phyloP scores from a whole-genome alignment of 1,140 invertebrate species.

The Cephus cinctus region DNA sequence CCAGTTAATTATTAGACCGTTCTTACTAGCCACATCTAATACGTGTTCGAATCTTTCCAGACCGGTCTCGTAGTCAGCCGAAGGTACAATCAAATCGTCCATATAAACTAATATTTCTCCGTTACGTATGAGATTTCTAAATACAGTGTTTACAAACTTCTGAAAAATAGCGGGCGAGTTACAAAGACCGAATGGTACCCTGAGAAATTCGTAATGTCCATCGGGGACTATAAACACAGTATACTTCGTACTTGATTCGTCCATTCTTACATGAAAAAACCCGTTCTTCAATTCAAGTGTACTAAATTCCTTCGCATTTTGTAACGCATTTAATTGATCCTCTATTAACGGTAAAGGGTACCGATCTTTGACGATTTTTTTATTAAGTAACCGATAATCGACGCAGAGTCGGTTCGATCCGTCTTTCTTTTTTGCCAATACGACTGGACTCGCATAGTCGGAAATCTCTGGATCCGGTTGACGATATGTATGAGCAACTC shows the following conservation, averaged over 20 bases:
- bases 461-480: too few species aligned
- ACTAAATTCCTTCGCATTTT: neutral
- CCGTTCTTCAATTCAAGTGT: too few species aligned
- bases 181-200: slow-evolving; percentile 37
- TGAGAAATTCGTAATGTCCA: slow-evolving; percentile 31
- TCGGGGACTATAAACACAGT: slow-evolving; percentile 36
- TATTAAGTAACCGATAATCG: slow-evolving; percentile 46
- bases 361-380: slow-evolving; percentile 10
- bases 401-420: slow-evolving; percentile 41
- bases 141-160: slow-evolving; percentile 22
- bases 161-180: slow-evolving; percentile 31
- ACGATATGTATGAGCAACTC: too few species aligned
- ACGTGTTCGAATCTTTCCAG: slow-evolving; percentile 6
- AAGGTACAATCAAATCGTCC: slow-evolving; percentile 35
- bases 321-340: slow-evolving; percentile 3
- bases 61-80: slow-evolving; percentile 15
- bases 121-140: slow-evolving; percentile 16
- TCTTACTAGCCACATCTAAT: neutral
- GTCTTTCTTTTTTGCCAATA: slow-evolving; percentile 48
- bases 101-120: slow-evolving; percentile 27
- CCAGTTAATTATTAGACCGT: neutral
- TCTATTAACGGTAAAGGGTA: slow-evolving; percentile 7
- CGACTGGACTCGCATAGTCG: slow-evolving; percentile 34
- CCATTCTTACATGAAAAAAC: slow-evolving; percentile 38
- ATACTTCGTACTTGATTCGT: slow-evolving; percentile 27